Conservation (phyloP, 2,113 vertebrate genomes). For the Neomonachus schauinslandi region DNA sequence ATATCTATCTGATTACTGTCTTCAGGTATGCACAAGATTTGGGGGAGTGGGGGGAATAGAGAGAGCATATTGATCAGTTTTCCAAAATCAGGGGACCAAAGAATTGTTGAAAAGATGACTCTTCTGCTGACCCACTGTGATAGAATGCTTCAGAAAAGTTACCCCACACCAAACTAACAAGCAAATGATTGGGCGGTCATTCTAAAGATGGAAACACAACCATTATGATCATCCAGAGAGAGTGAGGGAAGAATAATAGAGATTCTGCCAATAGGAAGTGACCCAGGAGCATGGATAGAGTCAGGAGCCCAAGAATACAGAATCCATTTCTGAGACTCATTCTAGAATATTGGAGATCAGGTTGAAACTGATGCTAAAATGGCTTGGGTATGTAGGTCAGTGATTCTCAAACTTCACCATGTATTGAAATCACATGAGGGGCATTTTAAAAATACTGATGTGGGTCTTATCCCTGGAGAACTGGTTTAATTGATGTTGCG, state of each 20-base stretch:
- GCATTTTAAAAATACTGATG: not conserved
- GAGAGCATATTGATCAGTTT: not conserved
- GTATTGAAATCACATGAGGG: not conserved
- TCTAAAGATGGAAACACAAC: not conserved
- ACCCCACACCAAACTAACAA: not conserved
- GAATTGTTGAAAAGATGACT: not conserved
- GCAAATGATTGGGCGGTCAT: not conserved
- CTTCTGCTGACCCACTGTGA: not conserved
- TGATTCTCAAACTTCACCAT: not conserved
- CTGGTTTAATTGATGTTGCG: not conserved
- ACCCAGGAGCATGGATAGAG: not conserved
- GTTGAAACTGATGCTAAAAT: not conserved
- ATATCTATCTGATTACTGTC: not conserved
- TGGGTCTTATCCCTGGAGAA: not conserved
- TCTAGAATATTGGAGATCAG: not conserved
- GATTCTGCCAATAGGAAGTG: not conserved
- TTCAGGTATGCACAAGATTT: not conserved
- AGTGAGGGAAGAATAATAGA: not conserved
- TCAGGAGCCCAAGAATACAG: not conserved
- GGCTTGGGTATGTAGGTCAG: not conserved
- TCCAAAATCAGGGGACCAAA: not conserved
- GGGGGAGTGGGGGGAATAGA: not conserved
- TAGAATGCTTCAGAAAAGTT: constrained; percentile 32
- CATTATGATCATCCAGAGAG: not conserved
- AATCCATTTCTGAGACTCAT: not conserved